Evolutionary conservation across 2,888 invertebrate genomes (phyloP).

Genomic region (Epistrophella euchroma): DNA sequence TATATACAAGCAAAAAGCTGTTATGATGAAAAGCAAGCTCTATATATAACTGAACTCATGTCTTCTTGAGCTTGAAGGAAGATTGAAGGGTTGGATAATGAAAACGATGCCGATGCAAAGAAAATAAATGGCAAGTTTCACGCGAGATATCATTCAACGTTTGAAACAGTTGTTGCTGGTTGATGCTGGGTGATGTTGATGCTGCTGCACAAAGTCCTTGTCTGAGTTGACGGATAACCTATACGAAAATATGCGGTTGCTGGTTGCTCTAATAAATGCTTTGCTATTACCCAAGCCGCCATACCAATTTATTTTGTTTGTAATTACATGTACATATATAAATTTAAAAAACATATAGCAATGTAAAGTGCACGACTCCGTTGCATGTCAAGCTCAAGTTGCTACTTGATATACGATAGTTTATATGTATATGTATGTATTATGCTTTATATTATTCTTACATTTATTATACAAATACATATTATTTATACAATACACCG

Average conservation of each 20-base stretch:
- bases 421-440: background rate
- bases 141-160: slow-evolving; percentile 60
- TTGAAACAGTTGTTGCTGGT: slow-evolving; percentile 21
- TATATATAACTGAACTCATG: slow-evolving; percentile 5
- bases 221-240: slow-evolving; percentile 56
- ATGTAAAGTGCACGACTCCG: slow-evolving; percentile 20
- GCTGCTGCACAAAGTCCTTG: slow-evolving; percentile 38
- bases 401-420: slow-evolving; percentile 1
- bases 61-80: slow-evolving; percentile 25
- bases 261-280: slow-evolving; percentile 56
- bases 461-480: background rate
- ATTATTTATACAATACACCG: background rate
- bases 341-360: slow-evolving; percentile 33
- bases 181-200: background rate
- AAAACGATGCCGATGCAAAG: slow-evolving; percentile 50
- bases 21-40: slow-evolving; percentile 20
- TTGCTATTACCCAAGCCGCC: slow-evolving; percentile 56
- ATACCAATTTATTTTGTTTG: slow-evolving; percentile 57
- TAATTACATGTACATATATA: slow-evolving; percentile 48
- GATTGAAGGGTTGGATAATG: slow-evolving; percentile 39
- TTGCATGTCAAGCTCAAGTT: slow-evolving; percentile 28
- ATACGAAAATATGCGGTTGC: slow-evolving; percentile 41
- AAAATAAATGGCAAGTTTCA: slow-evolving; percentile 65
- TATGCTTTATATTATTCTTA: background rate
- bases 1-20: background rate